Percentiles rank a stretch among this genome's conserved stretches.
Evolutionary conservation across 2,888 invertebrate species (phyloP).

Genomic region (Ganaspis brasiliensis): DNA sequence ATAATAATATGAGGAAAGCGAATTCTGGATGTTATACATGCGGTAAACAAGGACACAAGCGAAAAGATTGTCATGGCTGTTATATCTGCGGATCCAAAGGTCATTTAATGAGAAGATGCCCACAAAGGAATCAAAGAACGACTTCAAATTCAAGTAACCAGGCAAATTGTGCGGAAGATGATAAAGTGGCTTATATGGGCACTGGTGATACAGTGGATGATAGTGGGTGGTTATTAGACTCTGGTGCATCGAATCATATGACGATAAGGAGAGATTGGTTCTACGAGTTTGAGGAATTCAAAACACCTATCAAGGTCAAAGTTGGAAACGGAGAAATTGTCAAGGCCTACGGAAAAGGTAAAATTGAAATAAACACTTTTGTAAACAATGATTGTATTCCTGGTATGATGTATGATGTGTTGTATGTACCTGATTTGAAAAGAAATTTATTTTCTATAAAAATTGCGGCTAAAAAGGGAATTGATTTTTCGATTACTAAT

Average conservation of each 20-base stretch:
- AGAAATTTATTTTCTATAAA: conserved; percentile 53
- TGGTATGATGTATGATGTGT: conserved; percentile 45
- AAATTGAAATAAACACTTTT: conserved; percentile 45
- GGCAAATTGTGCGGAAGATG: background rate
- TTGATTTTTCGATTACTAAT: conserved; percentile 45
- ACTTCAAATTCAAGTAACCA: background rate
- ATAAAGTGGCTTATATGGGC: conserved; percentile 15
- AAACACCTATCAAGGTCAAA: background rate
- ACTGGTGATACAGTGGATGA: conserved; percentile 10
- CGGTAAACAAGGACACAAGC: background rate
- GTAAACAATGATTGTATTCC: conserved; percentile 40
- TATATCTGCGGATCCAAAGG: background rate
- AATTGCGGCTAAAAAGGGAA: conserved; percentile 39
- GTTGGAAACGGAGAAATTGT: background rate
- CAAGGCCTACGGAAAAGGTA: background rate
- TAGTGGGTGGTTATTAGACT: background rate
- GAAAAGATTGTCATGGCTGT: background rate
- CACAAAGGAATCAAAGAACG: background rate
- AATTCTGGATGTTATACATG: background rate
- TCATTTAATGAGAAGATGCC: background rate
- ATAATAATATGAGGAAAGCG: background rate
- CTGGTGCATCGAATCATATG: background rate
- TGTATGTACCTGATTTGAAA: conserved; percentile 46
- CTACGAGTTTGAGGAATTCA: background rate
- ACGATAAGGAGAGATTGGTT: conserved; percentile 49